These are phyloP conservation scores for Ormyrus pomaceus DNA, from an alignment of 2,888 invertebrate genomes.

Conservation along the genomic window DNA sequence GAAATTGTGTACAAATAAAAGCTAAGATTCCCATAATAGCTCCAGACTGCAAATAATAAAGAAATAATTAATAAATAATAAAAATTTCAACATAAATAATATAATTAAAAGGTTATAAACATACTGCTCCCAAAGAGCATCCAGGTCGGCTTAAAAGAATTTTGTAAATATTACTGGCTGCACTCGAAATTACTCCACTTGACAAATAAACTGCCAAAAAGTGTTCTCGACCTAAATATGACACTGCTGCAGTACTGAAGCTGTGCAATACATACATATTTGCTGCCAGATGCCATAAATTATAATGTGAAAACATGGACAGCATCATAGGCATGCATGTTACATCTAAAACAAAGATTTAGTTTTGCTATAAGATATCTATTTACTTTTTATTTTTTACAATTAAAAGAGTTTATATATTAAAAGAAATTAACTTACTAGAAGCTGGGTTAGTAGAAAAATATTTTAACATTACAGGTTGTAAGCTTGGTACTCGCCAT, in stretches of 20 bases:
- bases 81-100: conserved; percentile 19
- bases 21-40: conserved; percentile 94
- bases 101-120: conserved; percentile 69
- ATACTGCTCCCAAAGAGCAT: conserved; percentile 94
- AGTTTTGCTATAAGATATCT: neutral
- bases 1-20: conserved; percentile 91
- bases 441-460: conserved; percentile 90
- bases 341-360: conserved; percentile 76
- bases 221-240: conserved; percentile 91
- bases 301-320: conserved; percentile 96
- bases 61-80: neutral
- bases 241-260: conserved; percentile 83
- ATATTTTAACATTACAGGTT: conserved; percentile 87
- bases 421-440: conserved; percentile 77
- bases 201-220: conserved; percentile 93
- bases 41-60: conserved; percentile 86
- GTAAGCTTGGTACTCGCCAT: conserved; percentile 87
- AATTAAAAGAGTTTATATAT: neutral
- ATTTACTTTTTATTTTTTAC: neutral
- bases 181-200: conserved; percentile 91
- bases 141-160: conserved; percentile 82
- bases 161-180: conserved; percentile 90
- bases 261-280: conserved; percentile 98
- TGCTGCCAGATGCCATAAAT: conserved; percentile 88
- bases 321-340: conserved; percentile 93